Evolutionary conservation across 2,797 vertebrate species (phyloP), one percentile per base, ranked within the genome.

Genomic region (Mallotus villosus): DNA sequence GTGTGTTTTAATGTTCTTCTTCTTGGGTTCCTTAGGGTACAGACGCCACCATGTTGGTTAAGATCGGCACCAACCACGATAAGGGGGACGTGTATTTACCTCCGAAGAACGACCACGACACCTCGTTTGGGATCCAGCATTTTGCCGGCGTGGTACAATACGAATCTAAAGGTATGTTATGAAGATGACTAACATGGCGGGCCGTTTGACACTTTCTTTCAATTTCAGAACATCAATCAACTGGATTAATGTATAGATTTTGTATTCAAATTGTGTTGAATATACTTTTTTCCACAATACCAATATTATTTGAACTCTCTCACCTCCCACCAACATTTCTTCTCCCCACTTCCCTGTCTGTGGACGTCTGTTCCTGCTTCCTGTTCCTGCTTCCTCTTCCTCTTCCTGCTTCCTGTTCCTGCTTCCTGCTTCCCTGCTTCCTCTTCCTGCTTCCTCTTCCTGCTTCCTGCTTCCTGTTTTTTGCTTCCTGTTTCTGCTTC

Each of bases 71-170:
- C 0, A 78, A 91, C 66, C 97, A 99, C 1, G 85, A 87, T 46
- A 95, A 93, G 87, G 93, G 91, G 64, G 86, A 89, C 5, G 70
- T 94, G 83, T 99, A 97, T 73, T 79, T 97, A 27, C 79, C 94
- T 27, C 94, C 97, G 24, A 97, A 84, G 84, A 95, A 94, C 85
- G 90, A 90, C 84, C 92, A 98, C 0, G 95, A 97, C 58, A 92
- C 92, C 16, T 86, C 93, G 59, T 99, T 99, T 90, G 97, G 96
- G 77, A 93, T 99, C 49, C 66, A 76, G 2, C 98, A 99, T 87
- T 99, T 98, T 88, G 97, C 97, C 6, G 97, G 97, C 0, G 79
- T 91, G 34, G 97, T 99, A 53, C 90, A 90, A 85, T 99, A 99
- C 1, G 93, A 98, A 73, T 93, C 93, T 4, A 92, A 94, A 95